Evolutionary conservation across 2,888 invertebrate species (phyloP), one percentile per base, ranked within the genome.

Genomic region (Adela reaumurella): DNA sequence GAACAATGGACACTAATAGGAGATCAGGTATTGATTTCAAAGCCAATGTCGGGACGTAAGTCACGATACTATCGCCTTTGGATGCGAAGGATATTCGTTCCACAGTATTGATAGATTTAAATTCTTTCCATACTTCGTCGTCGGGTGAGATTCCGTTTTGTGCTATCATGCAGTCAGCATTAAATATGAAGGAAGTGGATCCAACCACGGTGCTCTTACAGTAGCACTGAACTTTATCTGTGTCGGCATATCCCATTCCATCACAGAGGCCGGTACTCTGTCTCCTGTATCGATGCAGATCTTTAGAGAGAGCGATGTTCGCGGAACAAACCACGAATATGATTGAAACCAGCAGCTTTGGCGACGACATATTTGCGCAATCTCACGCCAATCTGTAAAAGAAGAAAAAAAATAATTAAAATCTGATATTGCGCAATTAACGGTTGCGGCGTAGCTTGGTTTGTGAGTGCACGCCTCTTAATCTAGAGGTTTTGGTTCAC

Each of bases 91-190:
- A 83, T n/a, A 91, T 70, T 61, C 83, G 84, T 18, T 79, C 77
- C 16, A 86, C 62, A 45, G 83, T 80, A 51, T 82, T 81, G 56
- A 91, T 83, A 19, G 82, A 80, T 43, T 71, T 70, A 63, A 90
- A 89, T 49, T 81, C 70, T 11, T 79, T 77, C 90, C 91, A 92
- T 47, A 81, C 73, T 3, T 77, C 72, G 59, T 89, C 84, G 46
- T 86, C 82, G 48, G 70, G 68, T 5, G 74, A 67, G 45, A 87
- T 68, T 16, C 81, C 80, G 20, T 79, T 73, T 29, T 76, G 79
- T 55, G 87, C 83, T 4, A 90, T 77, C 70, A 85, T 84, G 61
- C 92, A 92, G 58, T 86, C 88, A 19, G 87, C 88, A 47, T 82
- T 83, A 49, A 81, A 81, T 1, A 87, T 83, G 4, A 57, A 35